Evolutionary conservation across 2,113 vertebrate genomes (phyloP), one percentile per base, ranked within the genome.

Genomic region (Aleadryas rufinucha): DNA sequence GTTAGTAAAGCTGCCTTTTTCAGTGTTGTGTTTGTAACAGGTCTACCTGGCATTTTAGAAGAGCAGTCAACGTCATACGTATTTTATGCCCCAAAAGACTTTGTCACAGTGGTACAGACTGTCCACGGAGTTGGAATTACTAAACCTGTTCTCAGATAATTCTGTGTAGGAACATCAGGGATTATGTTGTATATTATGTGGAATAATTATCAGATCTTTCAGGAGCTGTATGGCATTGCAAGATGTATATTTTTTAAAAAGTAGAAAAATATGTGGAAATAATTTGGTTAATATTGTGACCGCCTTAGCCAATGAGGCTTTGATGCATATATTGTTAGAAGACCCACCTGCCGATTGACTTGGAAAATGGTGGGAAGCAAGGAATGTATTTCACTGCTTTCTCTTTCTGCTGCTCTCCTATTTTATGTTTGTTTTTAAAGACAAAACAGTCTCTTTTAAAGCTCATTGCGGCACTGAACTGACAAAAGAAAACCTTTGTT

Each of bases 401-500:
- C 63, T 65, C 60, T 93, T 93, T 83, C 88, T 97, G 9, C 87
- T 83, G 31, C 39, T 97, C 93, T 98, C 93, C 54, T 96, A 90
- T 95, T 91, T 97, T 95, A 94, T 96, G 96, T 97, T 98, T 98
- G 95, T 88, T 97, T 95, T 98, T 97, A 87, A 96, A 87, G 75
- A 81, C 77, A 91, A 82, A 95, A 83, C 92, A 96, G 85, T 90
- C 84, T 78, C 82, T 95, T 97, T 96, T 94, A 96, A 97, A 98
- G 91, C 87, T 80, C 24, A 0, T 47, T 74, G 92, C 5, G 2
- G 78, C 83, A 77, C 79, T 84, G 92, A 97, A 96, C 87, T 95
- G 94, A 96, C 93, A 81, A 94, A 97, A 94, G 96, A 80, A 97
- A 96, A 97, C 93, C 97, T 99, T 99, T 98, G 98, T 98, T 99